Evolutionary conservation across 2,113 vertebrate species (phyloP).

Genomic region (Thunnus thynnus): DNA sequence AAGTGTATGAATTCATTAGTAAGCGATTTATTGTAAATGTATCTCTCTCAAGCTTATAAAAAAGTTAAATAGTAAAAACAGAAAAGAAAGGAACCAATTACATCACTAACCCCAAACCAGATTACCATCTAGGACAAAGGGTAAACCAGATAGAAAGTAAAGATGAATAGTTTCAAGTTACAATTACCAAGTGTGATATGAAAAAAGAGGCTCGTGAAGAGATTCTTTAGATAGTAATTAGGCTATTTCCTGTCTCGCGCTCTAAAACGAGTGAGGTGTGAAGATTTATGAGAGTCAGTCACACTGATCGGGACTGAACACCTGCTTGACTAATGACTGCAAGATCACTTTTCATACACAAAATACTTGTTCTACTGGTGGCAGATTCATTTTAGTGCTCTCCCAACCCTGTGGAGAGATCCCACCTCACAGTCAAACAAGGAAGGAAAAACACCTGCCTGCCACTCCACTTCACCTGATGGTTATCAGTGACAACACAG

Average conservation of each 20-base stretch:
- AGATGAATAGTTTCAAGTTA: neutral
- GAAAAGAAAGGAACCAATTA: too few species aligned
- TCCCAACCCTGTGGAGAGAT: neutral
- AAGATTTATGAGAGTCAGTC: slow-evolving; percentile 41
- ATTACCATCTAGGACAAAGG: neutral
- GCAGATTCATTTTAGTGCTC: neutral
- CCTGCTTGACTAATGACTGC: slow-evolving; percentile 38
- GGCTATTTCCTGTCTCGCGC: slow-evolving; percentile 24
- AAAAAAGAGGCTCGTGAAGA: neutral
- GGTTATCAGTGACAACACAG: slow-evolving; percentile 47
- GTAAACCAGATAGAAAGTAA: neutral
- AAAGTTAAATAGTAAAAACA: too few species aligned
- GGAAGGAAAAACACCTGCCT: slow-evolving; percentile 29
- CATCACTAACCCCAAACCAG: too few species aligned
- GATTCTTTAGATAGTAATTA: neutral
- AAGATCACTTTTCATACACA: slow-evolving; percentile 41
- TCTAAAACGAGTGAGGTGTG: slow-evolving; percentile 10
- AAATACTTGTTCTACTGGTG: neutral
- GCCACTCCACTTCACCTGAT: neutral
- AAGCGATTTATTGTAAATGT: too few species aligned
- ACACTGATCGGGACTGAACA: slow-evolving; percentile 1
- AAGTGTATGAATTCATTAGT: too few species aligned
- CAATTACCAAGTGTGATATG: neutral
- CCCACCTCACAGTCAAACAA: neutral
- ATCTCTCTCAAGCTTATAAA: too few species aligned